A percentile compares a stretch with the other conserved stretches of the same genome.
These are phyloP conservation scores for Megaceryle torquata DNA, from an alignment of 2,113 vertebrate species.

Conservation along the genomic window DNA sequence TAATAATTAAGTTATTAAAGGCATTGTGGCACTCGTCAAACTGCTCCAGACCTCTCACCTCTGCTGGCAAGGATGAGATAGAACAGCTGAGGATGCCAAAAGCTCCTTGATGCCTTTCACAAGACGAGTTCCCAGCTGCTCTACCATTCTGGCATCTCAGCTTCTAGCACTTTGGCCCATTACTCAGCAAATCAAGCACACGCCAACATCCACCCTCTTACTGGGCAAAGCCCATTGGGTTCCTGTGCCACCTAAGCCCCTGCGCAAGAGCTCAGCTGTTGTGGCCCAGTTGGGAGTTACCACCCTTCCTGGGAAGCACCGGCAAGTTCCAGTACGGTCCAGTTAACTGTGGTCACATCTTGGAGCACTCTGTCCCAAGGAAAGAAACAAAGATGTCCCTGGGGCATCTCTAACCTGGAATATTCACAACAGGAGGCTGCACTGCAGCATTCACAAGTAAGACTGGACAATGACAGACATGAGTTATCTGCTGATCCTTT, in stretches of 20 bases:
- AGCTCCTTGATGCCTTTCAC: neutral
- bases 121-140: neutral
- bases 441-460: neutral
- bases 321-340: neutral
- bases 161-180: neutral
- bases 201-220: neutral
- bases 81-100: neutral
- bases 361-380: neutral
- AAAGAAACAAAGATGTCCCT: neutral
- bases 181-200: neutral
- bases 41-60: neutral
- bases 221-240: neutral
- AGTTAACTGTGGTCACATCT: neutral
- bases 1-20: neutral
- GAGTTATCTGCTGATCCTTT: neutral
- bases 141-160: too few species aligned
- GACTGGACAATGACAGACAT: neutral
- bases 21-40: too few species aligned
- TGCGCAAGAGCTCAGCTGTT: accelerated
- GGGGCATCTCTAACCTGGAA: neutral
- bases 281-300: neutral
- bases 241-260: too few species aligned
- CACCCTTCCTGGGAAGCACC: neutral
- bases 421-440: neutral
- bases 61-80: neutral